Evolutionary conservation across 2,888 invertebrate species (phyloP), one percentile per base, ranked within the genome.

Genomic region (Phengaris alcon): DNA sequence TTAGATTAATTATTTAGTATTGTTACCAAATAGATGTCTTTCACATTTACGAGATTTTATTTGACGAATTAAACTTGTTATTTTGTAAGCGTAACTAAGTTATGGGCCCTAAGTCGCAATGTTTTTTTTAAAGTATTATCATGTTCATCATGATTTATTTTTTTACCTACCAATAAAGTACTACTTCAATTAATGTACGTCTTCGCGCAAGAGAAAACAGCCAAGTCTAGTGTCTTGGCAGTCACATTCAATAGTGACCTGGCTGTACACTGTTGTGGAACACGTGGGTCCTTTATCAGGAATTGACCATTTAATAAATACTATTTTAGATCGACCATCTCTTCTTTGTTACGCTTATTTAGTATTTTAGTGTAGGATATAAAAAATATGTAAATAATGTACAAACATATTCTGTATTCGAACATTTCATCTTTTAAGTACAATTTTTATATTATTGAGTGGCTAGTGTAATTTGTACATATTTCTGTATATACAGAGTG

Each of bases 401-500:
- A 91, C 84, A 91, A 89, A 82, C 79, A 76, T 80, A 81, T 80
- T 81, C 77, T 82, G 78, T 85, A 83, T 81, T 84, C 76, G 80
- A 80, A 80, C 80, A 81, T 80, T 81, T 82, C 80, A 82, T 82
- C 85, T 86, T 84, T 84, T 81, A 85, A 82, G 82, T 85, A 84
- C 81, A 80, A 86, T 79, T 89, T 88, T 88, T 89, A 88, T 86
- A 88, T 87, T 87, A 85, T 84, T 79, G 78, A 79, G 83, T 78
- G 82, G 88, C 87, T 90, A 87, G 87, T 79, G 78, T 78, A 85
- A 78, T 83, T 81, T 80, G 90, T 91, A 91, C 78, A 90, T 90
- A 91, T 84, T 87, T 87, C 82, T 91, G 90, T 91, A 91, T 86
- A 91, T 91, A 91, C 78, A 83, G 83, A 80, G 84, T 80, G 77